A percentile compares a stretch with the other conserved stretches of the same genome.
These are phyloP conservation scores for Oreotragus oreotragus DNA, from an alignment of 2,113 vertebrate genomes.

Conservation along the genomic window DNA sequence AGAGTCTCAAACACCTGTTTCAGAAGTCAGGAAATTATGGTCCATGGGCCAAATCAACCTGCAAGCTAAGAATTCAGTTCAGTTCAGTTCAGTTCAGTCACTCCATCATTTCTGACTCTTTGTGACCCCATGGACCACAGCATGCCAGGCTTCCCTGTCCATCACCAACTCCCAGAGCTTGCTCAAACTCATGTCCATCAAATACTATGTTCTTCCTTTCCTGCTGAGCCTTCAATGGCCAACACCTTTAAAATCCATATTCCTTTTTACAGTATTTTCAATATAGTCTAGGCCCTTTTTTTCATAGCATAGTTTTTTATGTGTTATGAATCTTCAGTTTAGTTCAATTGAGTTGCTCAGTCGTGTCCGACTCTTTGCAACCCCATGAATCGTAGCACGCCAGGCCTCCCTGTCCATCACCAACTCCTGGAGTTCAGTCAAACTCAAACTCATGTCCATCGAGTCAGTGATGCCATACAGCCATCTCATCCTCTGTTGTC, in stretches of 20 bases:
- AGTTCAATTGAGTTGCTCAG: no score
- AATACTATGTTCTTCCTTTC: background rate
- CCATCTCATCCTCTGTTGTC: no score
- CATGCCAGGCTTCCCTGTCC: background rate
- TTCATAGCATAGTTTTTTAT: background rate
- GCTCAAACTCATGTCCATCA: background rate
- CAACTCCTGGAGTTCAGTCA: no score
- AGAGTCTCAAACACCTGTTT: background rate
- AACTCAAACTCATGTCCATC: no score
- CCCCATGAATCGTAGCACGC: accelerated
- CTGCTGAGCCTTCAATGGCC: background rate
- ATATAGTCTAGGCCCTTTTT: background rate
- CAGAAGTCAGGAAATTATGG: background rate
- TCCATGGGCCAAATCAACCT: background rate
- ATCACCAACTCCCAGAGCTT: background rate
- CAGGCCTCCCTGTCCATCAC: no score
- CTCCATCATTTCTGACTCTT: background rate
- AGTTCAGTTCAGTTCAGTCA: background rate
- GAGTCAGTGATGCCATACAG: no score
- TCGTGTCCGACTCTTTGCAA: no score
- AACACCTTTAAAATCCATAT: background rate
- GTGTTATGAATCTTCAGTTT: background rate
- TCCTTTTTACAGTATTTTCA: background rate
- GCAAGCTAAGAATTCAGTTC: background rate
- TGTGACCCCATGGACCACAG: accelerated